phyloP scores from a whole-genome alignment of 2,888 invertebrate species.

The Watsonalla binaria region DNA sequence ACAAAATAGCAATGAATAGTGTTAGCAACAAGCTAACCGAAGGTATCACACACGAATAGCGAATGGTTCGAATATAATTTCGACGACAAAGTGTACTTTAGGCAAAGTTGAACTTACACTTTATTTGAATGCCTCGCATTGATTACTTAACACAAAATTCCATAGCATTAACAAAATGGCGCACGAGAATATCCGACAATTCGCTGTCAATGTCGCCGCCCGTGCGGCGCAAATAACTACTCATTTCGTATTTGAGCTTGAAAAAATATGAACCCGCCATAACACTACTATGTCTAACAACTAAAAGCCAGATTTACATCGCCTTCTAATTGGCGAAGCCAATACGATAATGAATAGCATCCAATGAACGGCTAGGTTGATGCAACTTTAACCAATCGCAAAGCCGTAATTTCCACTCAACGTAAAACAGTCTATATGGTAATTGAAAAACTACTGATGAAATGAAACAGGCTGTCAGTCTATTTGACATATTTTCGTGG shows the following conservation, averaged over 20 bases:
- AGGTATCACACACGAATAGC: slow-evolving; percentile 40
- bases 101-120: slow-evolving; percentile 51
- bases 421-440: not conserved
- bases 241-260: slow-evolving; percentile 73
- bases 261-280: slow-evolving; percentile 77
- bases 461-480: not conserved
- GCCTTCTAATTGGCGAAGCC: slow-evolving; percentile 13
- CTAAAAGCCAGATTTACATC: slow-evolving; percentile 14
- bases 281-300: slow-evolving; percentile 45
- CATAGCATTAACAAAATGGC: slow-evolving; percentile 73
- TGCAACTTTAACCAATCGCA: slow-evolving; percentile 8
- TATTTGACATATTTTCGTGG: too few species aligned
- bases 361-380: slow-evolving; percentile 12
- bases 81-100: slow-evolving; percentile 29
- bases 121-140: slow-evolving; percentile 40
- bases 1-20: slow-evolving; percentile 46
- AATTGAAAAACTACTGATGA: not conserved
- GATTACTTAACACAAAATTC: slow-evolving; percentile 69
- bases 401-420: not conserved
- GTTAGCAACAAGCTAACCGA: slow-evolving; percentile 22
- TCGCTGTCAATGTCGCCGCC: slow-evolving; percentile 74
- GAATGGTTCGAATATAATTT: slow-evolving; percentile 36
- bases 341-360: not conserved
- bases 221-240: slow-evolving; percentile 69
- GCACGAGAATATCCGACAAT: slow-evolving; percentile 70